A percentile compares a stretch with the other conserved stretches of the same genome.
These are phyloP conservation scores for Dendrolimus punctatus DNA, from an alignment of 1,140 invertebrate genomes.

Conservation along the genomic window DNA sequence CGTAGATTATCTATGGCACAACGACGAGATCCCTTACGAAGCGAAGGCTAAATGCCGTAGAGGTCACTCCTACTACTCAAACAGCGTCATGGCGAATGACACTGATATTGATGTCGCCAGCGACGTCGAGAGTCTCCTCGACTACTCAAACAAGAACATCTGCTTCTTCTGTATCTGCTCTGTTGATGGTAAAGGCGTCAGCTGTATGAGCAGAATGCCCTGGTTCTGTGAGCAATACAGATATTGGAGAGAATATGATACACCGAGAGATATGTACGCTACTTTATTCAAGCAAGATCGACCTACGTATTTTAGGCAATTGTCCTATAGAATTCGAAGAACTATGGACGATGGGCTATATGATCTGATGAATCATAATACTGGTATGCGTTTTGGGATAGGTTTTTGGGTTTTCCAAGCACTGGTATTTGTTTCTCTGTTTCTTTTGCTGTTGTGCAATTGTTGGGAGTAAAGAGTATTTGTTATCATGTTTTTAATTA, in stretches of 20 bases:
- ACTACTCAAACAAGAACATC: conserved; percentile 26
- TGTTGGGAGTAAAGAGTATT: too few relatives aligned
- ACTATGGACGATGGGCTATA: conserved; percentile 48
- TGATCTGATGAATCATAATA: conserved; percentile 27
- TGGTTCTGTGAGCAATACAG: conserved; percentile 48
- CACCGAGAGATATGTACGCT: conserved; percentile 29
- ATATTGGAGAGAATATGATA: conserved; percentile 19
- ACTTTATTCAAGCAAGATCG: conserved; percentile 37
- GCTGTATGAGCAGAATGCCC: conserved; percentile 34
- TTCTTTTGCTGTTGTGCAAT: too few relatives aligned
- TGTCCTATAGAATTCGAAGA: conserved; percentile 46
- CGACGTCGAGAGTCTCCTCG: conserved; percentile 33
- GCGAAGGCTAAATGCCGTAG: conserved; percentile 34
- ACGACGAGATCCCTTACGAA: conserved; percentile 56
- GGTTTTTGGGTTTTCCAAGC: conserved; percentile 7
- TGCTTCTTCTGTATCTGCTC: conserved; percentile 53
- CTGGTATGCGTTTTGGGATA: conserved; percentile 29
- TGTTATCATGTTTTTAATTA: too few relatives aligned
- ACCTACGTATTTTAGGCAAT: conserved; percentile 42
- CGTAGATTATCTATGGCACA: conserved; percentile 57
- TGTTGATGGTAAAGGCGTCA: conserved; percentile 16
- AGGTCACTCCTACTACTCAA: conserved; percentile 47
- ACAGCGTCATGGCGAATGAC: conserved; percentile 35
- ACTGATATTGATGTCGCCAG: conserved; percentile 31
- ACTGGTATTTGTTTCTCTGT: conserved; percentile 1